A percentile compares a stretch with the other conserved stretches of the same genome.
phyloP scores from a whole-genome alignment of 1,140 invertebrate genomes.

The Drosophila lowei region DNA sequence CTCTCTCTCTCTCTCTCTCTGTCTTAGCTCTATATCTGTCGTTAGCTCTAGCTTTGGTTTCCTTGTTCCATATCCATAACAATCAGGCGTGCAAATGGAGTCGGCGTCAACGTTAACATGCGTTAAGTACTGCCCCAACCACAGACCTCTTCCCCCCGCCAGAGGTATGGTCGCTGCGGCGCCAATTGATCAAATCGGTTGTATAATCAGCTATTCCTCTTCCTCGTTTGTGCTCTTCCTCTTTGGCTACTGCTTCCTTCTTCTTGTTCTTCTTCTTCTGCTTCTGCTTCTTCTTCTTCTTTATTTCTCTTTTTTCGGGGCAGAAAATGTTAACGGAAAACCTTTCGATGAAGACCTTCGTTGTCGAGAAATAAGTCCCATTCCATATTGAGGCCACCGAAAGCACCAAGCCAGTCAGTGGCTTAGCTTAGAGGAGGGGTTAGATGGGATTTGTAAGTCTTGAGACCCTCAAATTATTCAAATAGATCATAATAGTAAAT shows the following conservation, averaged over 20 bases:
- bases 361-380: constrained; percentile 3
- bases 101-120: constrained; percentile 27
- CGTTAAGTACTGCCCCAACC: constrained; percentile 14
- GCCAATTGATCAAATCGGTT: constrained; percentile 62
- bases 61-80: constrained; percentile 50
- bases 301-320: not conserved
- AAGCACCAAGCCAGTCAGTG: constrained; percentile 12
- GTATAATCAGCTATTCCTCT: constrained; percentile 48
- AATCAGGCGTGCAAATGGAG: constrained; percentile 14
- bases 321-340: constrained; percentile 16
- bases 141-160: not conserved
- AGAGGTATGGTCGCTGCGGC: constrained; percentile 34
- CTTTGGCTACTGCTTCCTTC: too few relatives aligned
- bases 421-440: not conserved
- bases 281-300: not conserved
- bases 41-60: constrained; percentile 18
- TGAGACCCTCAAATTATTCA: not conserved
- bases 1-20: too few relatives aligned
- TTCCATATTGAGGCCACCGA: constrained; percentile 57
- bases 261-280: not conserved
- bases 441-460: not conserved
- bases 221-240: not conserved
- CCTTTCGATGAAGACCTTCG: not conserved
- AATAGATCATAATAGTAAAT: too few relatives aligned
- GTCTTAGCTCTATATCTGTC: too few relatives aligned